A percentile compares a stretch with the other conserved stretches of the same genome.
phyloP scores from a whole-genome alignment of 2,113 vertebrate species.

The Sceloporus undulatus region DNA sequence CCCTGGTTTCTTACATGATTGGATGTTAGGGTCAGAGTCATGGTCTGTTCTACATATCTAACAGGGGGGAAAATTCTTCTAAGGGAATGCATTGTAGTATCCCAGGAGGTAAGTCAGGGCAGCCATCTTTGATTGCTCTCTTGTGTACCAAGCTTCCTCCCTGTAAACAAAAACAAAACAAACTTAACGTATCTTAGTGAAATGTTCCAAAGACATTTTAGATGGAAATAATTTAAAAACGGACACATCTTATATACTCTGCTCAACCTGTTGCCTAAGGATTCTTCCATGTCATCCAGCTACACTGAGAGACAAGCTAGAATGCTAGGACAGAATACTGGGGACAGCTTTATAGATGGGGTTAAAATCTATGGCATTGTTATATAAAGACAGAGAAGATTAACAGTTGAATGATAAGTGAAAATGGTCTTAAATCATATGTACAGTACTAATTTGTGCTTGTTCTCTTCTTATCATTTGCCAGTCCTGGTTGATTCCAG shows the following conservation, averaged over 20 bases:
- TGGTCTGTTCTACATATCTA: background rate
- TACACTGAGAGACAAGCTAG: no score
- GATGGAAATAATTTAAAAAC: background rate
- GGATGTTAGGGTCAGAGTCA: background rate
- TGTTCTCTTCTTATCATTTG: conserved; percentile 20
- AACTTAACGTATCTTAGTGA: background rate
- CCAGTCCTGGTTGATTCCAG: conserved; percentile 40
- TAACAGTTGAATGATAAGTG: conserved; percentile 3
- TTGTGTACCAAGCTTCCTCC: background rate
- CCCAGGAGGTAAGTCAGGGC: background rate
- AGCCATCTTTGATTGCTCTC: background rate
- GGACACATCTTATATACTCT: background rate
- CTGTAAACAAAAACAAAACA: background rate
- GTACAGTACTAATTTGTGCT: conserved; percentile 39
- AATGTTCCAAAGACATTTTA: background rate
- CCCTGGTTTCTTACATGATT: background rate
- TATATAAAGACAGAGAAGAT: conserved; percentile 20
- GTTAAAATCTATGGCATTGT: conserved; percentile 43
- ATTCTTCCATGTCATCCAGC: background rate
- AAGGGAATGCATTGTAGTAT: no score
- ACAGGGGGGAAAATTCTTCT: background rate
- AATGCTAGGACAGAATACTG: background rate
- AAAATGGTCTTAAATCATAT: conserved; percentile 14
- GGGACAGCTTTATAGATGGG: conserved; percentile 36
- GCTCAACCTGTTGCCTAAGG: background rate